These are phyloP conservation scores for Agraylea sexmaculata DNA, from an alignment of 1,140 invertebrate genomes.

Conservation along the genomic window DNA sequence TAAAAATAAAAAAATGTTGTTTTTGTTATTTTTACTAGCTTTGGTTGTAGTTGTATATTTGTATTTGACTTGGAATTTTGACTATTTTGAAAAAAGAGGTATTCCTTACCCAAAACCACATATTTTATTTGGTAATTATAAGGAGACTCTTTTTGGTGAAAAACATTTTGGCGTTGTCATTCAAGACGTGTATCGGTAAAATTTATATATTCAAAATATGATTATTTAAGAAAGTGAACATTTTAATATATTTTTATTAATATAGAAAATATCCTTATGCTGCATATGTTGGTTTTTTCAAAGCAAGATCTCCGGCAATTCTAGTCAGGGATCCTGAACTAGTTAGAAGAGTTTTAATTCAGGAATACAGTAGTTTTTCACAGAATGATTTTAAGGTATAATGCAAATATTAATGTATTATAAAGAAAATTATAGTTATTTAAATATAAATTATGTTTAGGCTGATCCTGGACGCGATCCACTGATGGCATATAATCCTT, in stretches of 20 bases:
- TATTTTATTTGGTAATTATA: conserved; percentile 19
- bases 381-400: conserved; percentile 18
- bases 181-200: conserved; percentile 15
- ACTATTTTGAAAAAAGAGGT: conserved; percentile 22
- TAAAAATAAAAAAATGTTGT: too few relatives aligned
- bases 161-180: conserved; percentile 12
- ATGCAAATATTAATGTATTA: background rate
- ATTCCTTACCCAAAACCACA: conserved; percentile 18
- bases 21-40: too few relatives aligned
- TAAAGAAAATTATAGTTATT: background rate
- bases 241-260: background rate
- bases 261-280: conserved; percentile 5
- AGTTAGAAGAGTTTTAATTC: conserved; percentile 32
- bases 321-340: conserved; percentile 40
- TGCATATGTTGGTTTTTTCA: conserved; percentile 27
- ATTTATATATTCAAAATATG: background rate
- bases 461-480: conserved; percentile 22
- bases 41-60: too few relatives aligned
- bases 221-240: background rate
- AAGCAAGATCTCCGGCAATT: conserved; percentile 29
- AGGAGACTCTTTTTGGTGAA: conserved; percentile 8
- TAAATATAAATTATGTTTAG: conserved; percentile 4
- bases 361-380: conserved; percentile 27
- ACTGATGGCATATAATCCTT: conserved; percentile 19
- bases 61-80: conserved; percentile 15